These are phyloP conservation scores for Ypsolopha scabrella DNA, from an alignment of 2,888 invertebrate species.

Conservation along the genomic window DNA sequence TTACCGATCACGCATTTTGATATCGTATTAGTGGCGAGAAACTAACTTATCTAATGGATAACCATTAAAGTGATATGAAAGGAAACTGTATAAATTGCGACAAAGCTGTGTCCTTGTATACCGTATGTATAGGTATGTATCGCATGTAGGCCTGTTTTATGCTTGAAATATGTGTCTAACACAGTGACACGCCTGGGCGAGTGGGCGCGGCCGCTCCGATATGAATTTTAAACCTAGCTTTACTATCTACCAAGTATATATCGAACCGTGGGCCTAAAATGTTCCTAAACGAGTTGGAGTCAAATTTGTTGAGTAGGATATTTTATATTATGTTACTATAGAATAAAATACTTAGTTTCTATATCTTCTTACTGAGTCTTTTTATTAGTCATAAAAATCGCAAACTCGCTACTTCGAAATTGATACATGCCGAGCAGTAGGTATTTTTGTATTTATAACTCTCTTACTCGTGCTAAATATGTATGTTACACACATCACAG, in stretches of 20 bases:
- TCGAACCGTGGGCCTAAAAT: neutral
- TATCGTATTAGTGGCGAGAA: neutral
- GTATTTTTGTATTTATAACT: no score
- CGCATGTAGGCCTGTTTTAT: neutral
- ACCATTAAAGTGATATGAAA: neutral
- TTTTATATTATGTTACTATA: no score
- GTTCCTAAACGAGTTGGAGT: neutral
- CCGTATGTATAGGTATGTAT: neutral
- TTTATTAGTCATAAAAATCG: no score
- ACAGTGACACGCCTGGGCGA: constrained; percentile 32
- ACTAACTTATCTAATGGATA: neutral
- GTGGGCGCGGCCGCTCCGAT: constrained; percentile 47
- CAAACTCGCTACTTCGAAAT: no score
- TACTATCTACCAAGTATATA: neutral
- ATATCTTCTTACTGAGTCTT: no score
- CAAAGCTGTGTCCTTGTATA: neutral
- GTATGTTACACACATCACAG: no score
- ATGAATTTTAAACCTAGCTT: constrained; percentile 37
- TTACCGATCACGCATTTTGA: no score
- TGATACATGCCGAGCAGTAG: no score
- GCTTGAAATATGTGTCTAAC: constrained; percentile 10
- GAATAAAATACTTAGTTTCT: no score
- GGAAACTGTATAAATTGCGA: neutral
- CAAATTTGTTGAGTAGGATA: neutral
- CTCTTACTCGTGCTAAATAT: no score